These are phyloP conservation scores for Dendronephthya gigantea DNA, from an alignment of 64 coral and sea anemone species.

Conservation along the genomic window DNA sequence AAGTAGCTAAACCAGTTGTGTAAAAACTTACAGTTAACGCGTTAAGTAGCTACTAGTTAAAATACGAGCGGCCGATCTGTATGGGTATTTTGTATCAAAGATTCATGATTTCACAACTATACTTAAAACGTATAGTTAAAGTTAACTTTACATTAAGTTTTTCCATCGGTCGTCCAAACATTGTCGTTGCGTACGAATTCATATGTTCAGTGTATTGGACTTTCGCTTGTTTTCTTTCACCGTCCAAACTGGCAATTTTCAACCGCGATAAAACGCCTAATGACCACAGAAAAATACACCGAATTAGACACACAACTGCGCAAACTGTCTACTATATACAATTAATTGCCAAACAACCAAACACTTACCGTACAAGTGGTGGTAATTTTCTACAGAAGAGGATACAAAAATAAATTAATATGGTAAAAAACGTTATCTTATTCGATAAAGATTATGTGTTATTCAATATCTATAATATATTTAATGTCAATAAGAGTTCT, in stretches of 20 bases:
- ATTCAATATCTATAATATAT: too few species aligned
- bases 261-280: constrained; percentile 78
- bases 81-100: too few species aligned
- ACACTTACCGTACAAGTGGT: constrained; percentile 95
- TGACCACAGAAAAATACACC: too few species aligned
- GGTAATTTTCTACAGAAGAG: constrained; percentile 83
- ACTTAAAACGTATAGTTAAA: too few species aligned
- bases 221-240: constrained; percentile 74
- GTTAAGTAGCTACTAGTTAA: too few species aligned
- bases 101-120: too few species aligned
- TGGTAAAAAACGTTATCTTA: background rate
- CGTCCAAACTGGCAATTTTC: constrained; percentile 83
- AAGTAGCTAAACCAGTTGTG: too few species aligned
- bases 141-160: constrained; percentile 98
- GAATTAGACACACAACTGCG: too few species aligned
- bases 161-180: constrained; percentile 97
- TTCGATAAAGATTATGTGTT: background rate
- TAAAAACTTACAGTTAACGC: too few species aligned
- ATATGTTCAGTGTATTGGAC: constrained; percentile 59
- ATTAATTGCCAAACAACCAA: too few species aligned
- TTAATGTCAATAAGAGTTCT: background rate
- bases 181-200: constrained; percentile 68
- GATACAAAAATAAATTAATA: background rate
- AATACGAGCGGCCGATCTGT: too few species aligned
- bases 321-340: too few species aligned